Evolutionary conservation across 2,888 invertebrate species (phyloP), one percentile per base, ranked within the genome.

Genomic region (Noctua janthina): DNA sequence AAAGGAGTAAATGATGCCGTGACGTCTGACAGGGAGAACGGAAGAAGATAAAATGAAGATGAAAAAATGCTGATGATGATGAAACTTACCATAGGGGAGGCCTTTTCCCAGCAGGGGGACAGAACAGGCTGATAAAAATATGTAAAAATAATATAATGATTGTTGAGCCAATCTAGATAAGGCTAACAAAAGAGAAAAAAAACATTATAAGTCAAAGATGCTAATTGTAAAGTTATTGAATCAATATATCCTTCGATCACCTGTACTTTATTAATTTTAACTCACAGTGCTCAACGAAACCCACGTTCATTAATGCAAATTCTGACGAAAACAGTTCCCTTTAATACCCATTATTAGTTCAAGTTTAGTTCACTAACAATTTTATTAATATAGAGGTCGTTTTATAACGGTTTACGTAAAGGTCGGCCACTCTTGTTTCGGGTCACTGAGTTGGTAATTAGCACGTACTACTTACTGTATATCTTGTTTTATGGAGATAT

Each of bases 371-470:
- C 5, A 69, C 23, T 72, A 76, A 76, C 76, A 85, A 72, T 74
- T 79, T 79, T 79, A 86, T 79, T 77, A 79, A 66, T 78, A 78
- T 49, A 70, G 62, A 70, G 62, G 79, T 68, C 70, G 75, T 82
- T 82, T 75, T 79, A 79, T 79, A 82, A 78, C 66, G 70, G 81
- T 78, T 76, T 70, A 56, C 62, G 66, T 79, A 64, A 76, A 56
- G 68, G 56, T 49, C 59, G 13, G 35, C 51, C 66, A 66, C 64
- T 79, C 59, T 79, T 74, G 81, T 81, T 39, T 11, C 39, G 79
- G 79, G 87, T 78, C 76, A 88, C 71, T 80, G 78, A 72, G 73
- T 81, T 23, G 62, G 62, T 78, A 87, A 88, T 86, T 81, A 88
- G 75, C 87, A 84, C 87, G 82, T 76, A 66, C 49, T 70, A 54